Conservation (phyloP, 2,113 vertebrate species). For the Campylomormyrus numenius region DNA sequence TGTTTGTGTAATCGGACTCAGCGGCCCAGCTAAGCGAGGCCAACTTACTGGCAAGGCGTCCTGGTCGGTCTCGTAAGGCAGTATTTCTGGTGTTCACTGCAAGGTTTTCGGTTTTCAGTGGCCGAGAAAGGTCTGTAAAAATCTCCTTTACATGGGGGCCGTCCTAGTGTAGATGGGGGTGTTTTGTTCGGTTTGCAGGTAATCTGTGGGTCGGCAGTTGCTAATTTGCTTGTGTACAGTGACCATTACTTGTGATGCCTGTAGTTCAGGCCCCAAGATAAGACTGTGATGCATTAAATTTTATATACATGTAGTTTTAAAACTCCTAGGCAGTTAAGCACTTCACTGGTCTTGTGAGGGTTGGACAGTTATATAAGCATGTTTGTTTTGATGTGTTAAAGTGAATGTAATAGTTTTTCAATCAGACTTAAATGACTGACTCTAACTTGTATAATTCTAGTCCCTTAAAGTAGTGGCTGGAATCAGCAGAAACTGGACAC, state of each 20-base stretch:
- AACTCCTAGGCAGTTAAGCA: neutral
- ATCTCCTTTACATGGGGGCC: neutral
- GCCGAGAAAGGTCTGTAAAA: neutral
- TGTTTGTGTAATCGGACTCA: neutral
- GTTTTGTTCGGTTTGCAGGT: neutral
- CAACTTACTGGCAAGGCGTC: neutral
- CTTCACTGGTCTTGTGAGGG: neutral
- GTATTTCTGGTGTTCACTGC: neutral
- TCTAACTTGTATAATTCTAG: neutral
- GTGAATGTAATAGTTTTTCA: neutral
- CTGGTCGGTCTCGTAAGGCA: neutral
- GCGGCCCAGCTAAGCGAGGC: neutral
- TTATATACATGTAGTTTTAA: neutral
- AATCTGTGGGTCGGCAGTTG: neutral
- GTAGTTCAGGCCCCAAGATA: neutral
- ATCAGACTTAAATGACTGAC: neutral
- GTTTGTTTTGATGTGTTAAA: neutral
- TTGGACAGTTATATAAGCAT: neutral
- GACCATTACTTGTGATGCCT: neutral
- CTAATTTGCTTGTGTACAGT: neutral
- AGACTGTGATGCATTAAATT: neutral
- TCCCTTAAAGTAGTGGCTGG: neutral
- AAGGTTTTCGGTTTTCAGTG: neutral
- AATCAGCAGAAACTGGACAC: neutral
- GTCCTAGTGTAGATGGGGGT: neutral